Base-by-base conservation (phyloP, 2,888 invertebrate species). In the Seira sanloemensis region DNA sequence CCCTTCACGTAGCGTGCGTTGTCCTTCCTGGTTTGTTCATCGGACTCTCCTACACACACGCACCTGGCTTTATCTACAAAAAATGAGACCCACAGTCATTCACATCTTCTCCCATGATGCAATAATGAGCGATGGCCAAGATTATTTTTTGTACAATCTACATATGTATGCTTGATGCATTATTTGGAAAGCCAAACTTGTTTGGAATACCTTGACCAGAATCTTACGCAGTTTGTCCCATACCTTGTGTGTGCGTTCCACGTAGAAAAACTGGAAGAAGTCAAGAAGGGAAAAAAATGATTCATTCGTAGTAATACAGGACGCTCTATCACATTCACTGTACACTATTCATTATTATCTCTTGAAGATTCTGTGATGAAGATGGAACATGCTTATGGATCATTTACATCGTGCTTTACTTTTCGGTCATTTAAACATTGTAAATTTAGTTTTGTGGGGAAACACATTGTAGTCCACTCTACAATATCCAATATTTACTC, bases 231-330 rank as follows among this genome's bases (percentile, higher is more conserved):
- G 18, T 58, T 58, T 58, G 5, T 58, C 9, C 16, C 58, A 58
- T 58, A 58, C 58, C 58, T 58, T 58, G 58, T 9, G 58, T 58
- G 58, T 58, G 58, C 58, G 58, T 58, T 58, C 58, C 58, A 58
- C 58, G 58, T 58, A 58, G 58, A 58, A 58, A 58, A 58, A 58
- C 58, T 58, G 58, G 58, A 58, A 58, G n/a, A 16, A 58, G 58
- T 18, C 58, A 18, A 58, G 18, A 18, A 58, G 58, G n/a, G n/a
- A 58, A 58, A 58, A 58, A n/a, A 58, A 58, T 58, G 58, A 16
- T 58, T 58, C 58, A 58, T 58, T 58, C 58, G 7, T 58, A n/a
- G n/a, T n/a, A 7, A 58, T 58, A 16, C 58, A 58, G n/a, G 58
- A 58, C 18, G 9, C n/a, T 58, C 58, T n/a, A n/a, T n/a, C n/a